Base-by-base conservation (phyloP, 2,797 vertebrate species). In the Ceyx erithaca region DNA sequence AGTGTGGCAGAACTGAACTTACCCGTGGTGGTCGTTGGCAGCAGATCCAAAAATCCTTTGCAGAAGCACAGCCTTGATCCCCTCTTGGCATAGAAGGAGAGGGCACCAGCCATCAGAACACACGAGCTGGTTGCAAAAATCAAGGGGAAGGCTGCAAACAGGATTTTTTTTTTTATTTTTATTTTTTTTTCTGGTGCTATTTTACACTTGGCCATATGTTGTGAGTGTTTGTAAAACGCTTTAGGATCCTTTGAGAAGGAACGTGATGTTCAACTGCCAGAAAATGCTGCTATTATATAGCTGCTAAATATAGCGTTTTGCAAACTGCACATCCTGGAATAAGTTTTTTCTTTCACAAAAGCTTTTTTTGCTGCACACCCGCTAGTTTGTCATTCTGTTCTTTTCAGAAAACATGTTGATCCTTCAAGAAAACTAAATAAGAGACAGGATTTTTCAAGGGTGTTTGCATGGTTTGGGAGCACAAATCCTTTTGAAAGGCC, bases 121-220 rank as follows among this genome's bases (percentile, higher is more conserved):
- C 54, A 26, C 0, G 3, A 85, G 46, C 52, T 3, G 3, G 16
- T 55, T 64, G 30, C 45, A 89, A 30, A 84, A 88, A 23, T 33
- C 15, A 55, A 13, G 16, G 43, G 19, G 51, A 72, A 92, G 40
- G 48, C 70, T 84, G 64, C 21, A 67, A 61, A 57, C 13, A n/a
- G 14, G 15, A 77, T 79, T 35, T 23, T 8, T n/a, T n/a, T 45
- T 22, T n/a, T 4, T 25, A 26, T 18, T 35, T 9, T 22, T n/a
- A n/a, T n/a, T 9, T 49, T 68, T 33, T 25, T 55, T 55, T 16
- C 30, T 52, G 22, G 46, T 91, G 58, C 90, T 78, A 0, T 89
- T 94, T 95, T 95, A 80, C 89, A 69, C 85, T 94, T 91, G 69
- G 54, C 87, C 85, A 71, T 94, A 95, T 92, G 89, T 82, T 91